Percentiles rank a stretch among this genome's conserved stretches.
phyloP scores from a whole-genome alignment of 2,113 vertebrate genomes.

The Pangasianodon gigas region DNA sequence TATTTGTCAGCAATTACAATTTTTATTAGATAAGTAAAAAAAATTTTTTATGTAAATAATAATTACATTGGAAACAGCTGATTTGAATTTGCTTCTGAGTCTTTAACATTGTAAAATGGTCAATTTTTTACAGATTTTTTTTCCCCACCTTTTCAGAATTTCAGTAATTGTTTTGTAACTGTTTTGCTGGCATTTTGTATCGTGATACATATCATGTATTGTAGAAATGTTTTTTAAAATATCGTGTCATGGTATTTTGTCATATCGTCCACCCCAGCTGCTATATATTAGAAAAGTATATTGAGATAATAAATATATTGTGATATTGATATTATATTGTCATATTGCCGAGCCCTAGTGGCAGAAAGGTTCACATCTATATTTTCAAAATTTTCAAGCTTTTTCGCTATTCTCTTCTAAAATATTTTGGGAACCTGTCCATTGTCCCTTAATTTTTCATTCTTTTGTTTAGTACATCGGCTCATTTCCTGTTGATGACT shows the following conservation, averaged over 20 bases:
- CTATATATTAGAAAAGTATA: neutral
- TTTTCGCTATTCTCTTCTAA: neutral
- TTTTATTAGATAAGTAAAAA: too few relatives aligned
- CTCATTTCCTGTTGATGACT: slow-evolving; percentile 84
- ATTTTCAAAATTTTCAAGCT: neutral
- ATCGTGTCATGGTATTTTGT: neutral
- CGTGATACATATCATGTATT: neutral
- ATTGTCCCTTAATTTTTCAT: neutral
- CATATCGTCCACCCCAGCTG: neutral
- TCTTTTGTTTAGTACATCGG: slow-evolving; percentile 82
- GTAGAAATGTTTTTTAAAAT: neutral
- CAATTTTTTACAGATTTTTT: neutral
- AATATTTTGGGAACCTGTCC: neutral
- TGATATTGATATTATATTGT: neutral
- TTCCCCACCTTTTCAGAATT: neutral
- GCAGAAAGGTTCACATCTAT: neutral
- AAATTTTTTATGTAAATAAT: neutral
- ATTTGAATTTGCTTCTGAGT: neutral
- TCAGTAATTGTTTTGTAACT: neutral
- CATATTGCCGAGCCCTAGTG: neutral
- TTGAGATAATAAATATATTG: too few relatives aligned
- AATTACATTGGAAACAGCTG: neutral
- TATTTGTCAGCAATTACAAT: too few relatives aligned
- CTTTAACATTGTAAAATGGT: neutral
- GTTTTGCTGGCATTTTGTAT: neutral